Percentiles rank a stretch among this genome's conserved stretches.
phyloP scores from a whole-genome alignment of 2,888 invertebrate genomes.

The Gibbula magus region DNA sequence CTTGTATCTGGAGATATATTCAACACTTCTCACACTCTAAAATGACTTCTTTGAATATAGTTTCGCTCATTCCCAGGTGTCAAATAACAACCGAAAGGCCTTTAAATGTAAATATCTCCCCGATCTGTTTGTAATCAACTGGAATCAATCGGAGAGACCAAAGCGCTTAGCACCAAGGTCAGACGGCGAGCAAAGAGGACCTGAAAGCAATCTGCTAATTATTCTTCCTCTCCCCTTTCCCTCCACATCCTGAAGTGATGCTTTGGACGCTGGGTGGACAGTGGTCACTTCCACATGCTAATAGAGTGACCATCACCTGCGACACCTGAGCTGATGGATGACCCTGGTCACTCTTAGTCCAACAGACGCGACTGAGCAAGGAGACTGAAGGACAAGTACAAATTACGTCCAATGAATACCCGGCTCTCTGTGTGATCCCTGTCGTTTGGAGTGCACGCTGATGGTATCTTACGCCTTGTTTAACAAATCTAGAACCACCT shows the following conservation, averaged over 20 bases:
- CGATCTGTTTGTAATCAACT: not conserved
- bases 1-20: not conserved
- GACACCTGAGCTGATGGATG: not conserved
- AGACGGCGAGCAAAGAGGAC: not conserved
- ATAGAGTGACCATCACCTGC: constrained; percentile 1
- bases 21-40: not conserved
- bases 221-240: not conserved
- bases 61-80: not conserved
- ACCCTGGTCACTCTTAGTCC: not conserved
- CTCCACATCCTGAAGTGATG: not conserved
- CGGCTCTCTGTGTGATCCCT: too few species aligned
- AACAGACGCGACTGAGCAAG: not conserved
- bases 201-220: not conserved
- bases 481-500: too few species aligned
- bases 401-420: not conserved
- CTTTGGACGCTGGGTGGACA: not conserved
- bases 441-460: too few species aligned
- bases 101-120: not conserved
- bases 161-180: not conserved
- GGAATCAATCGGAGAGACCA: not conserved
- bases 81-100: not conserved
- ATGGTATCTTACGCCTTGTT: too few species aligned
- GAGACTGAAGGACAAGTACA: not conserved
- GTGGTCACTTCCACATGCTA: not conserved
- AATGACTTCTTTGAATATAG: not conserved